Percentiles rank a stretch among this genome's conserved stretches.
Conservation (phyloP, 1,140 invertebrate species). For the Telenomus remus region DNA sequence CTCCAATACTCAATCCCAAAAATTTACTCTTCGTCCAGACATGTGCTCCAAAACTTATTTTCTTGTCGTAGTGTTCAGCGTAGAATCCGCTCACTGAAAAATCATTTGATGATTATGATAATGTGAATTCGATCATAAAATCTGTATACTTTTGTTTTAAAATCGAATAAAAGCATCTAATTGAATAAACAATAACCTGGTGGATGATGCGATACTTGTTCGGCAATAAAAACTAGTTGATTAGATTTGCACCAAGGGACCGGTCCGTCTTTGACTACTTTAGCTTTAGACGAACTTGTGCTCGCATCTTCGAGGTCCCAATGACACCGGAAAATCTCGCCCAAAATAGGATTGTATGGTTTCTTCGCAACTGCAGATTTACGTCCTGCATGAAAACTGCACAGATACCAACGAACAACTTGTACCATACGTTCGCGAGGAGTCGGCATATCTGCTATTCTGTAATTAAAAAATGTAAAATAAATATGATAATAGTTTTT, state of each 20-base stretch:
- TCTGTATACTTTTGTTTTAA: too few relatives aligned
- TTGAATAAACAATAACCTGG: conserved; percentile 80
- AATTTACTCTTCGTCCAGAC: conserved; percentile 99
- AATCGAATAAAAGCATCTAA: too few relatives aligned
- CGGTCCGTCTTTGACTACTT: conserved; percentile 82
- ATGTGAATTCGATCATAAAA: too few relatives aligned
- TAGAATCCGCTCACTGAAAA: conserved; percentile 95
- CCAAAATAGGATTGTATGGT: conserved; percentile 97
- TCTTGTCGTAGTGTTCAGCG: conserved; percentile 93
- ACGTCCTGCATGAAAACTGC: conserved; percentile 96
- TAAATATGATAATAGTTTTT: conserved; percentile 41
- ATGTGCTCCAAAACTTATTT: conserved; percentile 93
- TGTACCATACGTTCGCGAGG: conserved; percentile 94
- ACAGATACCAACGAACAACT: conserved; percentile 95
- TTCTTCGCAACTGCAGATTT: conserved; percentile 97
- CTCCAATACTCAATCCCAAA: conserved; percentile 94
- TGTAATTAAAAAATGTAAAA: too few relatives aligned
- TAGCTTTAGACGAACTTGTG: conserved; percentile 51
- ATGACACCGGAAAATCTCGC: conserved; percentile 94
- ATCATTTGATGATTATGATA: too few relatives aligned
- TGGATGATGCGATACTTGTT: conserved; percentile 99
- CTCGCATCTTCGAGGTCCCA: conserved; percentile 80
- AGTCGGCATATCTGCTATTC: conserved; percentile 87
- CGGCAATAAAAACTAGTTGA: conserved; percentile 93
- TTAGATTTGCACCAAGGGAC: conserved; percentile 87